These are phyloP conservation scores for Podilymbus podiceps DNA, from an alignment of 2,113 vertebrate genomes.

Conservation along the genomic window DNA sequence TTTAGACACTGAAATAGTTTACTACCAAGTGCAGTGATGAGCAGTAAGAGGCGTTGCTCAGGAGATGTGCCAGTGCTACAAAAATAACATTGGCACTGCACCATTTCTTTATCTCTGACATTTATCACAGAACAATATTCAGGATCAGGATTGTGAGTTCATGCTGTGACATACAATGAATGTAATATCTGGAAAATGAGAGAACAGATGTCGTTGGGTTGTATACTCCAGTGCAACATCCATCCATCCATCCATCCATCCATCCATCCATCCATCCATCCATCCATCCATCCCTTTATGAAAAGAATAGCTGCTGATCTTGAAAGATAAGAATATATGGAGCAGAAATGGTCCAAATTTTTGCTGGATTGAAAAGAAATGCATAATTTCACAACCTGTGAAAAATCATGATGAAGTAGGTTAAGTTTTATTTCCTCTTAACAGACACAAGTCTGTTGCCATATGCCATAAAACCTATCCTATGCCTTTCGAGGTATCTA, in stretches of 20 bases:
- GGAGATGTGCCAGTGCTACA: background rate
- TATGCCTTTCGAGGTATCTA: background rate
- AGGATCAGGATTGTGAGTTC: constrained; percentile 60
- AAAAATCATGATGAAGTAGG: constrained; percentile 20
- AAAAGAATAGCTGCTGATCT: constrained; percentile 45
- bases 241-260: constrained; percentile 61
- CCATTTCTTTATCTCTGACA: constrained; percentile 58
- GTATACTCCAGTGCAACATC: constrained; percentile 29
- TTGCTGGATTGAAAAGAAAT: constrained; percentile 41
- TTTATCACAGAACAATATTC: constrained; percentile 48
- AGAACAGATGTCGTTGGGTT: constrained; percentile 46
- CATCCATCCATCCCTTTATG: constrained; percentile 51
- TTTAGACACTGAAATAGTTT: constrained; percentile 13
- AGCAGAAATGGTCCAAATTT: constrained; percentile 13
- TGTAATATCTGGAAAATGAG: constrained; percentile 36
- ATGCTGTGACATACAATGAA: constrained; percentile 64
- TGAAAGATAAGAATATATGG: constrained; percentile 41
- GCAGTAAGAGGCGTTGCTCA: constrained; percentile 25
- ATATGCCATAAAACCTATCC: background rate
- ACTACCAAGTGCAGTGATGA: background rate
- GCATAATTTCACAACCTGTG: constrained; percentile 43
- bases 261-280: constrained; percentile 60
- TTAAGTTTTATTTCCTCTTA: constrained; percentile 38
- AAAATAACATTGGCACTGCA: constrained; percentile 49
- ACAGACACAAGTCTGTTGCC: background rate